phyloP scores from a whole-genome alignment of 2,797 vertebrate species.

The Gallinago solitaria region DNA sequence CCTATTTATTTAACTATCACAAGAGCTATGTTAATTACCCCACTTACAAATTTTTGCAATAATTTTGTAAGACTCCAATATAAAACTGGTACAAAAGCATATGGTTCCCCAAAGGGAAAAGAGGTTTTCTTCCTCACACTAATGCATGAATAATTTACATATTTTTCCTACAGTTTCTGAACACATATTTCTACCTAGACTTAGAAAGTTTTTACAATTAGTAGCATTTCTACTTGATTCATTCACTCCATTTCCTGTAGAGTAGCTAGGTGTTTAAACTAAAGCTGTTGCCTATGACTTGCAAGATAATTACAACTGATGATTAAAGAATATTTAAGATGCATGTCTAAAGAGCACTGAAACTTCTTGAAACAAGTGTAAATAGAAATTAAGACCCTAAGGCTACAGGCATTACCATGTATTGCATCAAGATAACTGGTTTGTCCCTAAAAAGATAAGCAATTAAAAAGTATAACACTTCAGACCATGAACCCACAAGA shows the following conservation, averaged over 20 bases:
- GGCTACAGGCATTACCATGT: neutral
- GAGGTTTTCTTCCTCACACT: neutral
- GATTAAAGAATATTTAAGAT: conserved; percentile 30
- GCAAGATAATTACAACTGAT: neutral
- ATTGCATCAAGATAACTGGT: neutral
- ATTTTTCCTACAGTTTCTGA: neutral
- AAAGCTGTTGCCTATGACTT: neutral
- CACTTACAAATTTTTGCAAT: neutral
- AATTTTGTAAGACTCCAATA: neutral
- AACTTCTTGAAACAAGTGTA: neutral
- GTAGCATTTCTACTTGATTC: neutral
- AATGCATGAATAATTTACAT: neutral
- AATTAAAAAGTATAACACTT: neutral
- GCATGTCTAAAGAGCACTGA: neutral
- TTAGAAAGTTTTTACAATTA: neutral
- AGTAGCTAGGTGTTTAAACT: neutral
- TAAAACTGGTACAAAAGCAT: neutral
- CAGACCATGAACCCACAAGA: neutral
- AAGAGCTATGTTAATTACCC: neutral
- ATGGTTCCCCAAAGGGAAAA: neutral
- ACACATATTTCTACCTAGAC: neutral
- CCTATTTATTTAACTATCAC: neutral
- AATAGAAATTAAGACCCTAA: conserved; percentile 26
- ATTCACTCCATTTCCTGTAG: neutral
- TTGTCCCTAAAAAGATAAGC: neutral